Conservation (phyloP, 2,888 invertebrate genomes). For the Ectemnius continuus region DNA sequence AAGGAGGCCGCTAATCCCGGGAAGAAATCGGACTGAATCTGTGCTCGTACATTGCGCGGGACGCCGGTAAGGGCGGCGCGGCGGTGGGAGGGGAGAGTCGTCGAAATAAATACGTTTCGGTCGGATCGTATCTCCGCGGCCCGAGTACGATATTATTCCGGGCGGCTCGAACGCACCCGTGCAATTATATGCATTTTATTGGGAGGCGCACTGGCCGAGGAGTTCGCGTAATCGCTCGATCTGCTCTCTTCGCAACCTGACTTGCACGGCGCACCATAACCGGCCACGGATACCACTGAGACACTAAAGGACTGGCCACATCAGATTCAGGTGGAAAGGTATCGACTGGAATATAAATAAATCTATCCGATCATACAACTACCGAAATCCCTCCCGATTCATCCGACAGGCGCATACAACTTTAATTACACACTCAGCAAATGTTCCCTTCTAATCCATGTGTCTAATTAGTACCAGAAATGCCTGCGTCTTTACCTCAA, state of each 20-base stretch:
- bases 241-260: conserved; percentile 41
- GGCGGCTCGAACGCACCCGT: conserved; percentile 41
- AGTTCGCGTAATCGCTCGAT: conserved; percentile 57
- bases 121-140: conserved; percentile 40
- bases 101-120: conserved; percentile 44
- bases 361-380: no score
- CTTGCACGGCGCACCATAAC: conserved; percentile 41
- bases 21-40: not conserved
- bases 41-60: not conserved
- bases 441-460: no score
- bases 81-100: not conserved
- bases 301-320: no score
- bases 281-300: conserved; percentile 14
- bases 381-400: no score
- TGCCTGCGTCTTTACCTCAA: no score
- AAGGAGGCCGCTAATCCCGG: not conserved
- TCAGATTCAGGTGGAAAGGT: no score
- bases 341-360: no score
- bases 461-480: no score
- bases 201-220: conserved; percentile 35
- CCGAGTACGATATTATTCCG: conserved; percentile 56
- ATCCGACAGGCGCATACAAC: no score
- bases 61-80: not conserved
- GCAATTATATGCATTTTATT: conserved; percentile 73
- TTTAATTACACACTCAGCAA: no score